Base-by-base conservation (phyloP, 2,888 invertebrate genomes). In the Brachynemurus nebulosus region DNA sequence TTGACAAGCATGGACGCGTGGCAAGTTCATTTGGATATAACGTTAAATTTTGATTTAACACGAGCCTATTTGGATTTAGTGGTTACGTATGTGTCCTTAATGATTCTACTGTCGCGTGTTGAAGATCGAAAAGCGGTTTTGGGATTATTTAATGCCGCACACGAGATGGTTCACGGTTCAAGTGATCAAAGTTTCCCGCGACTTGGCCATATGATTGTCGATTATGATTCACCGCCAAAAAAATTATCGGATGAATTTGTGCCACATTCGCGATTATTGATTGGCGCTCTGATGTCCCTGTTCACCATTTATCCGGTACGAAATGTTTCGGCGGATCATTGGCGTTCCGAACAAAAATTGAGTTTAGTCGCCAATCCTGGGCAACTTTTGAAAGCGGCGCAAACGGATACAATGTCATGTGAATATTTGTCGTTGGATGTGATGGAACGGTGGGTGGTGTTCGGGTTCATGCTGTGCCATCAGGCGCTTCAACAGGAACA, bases 91-190 rank as follows among this genome's bases (percentile, higher is more conserved):
- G 85, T 95, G 1, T 85, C 91, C 4, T 68, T 98, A 25, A 97
- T 99, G 96, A 88, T 99, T 48, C 69, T 99, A 11, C 68, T 99
- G n/a, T 96, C 97, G 0, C 73, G 93, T 54, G 96, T 99, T 1
- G 98, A 98, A 64, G 98, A 99, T 62, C 75, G 98, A 9, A 97
- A 97, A 69, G 90, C 93, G 1, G 96, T 97, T 1, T 66, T 98
- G 36, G 96, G 97, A 0, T 71, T 99, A 14, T 99, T 93, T 61
- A 98, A 97, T 70, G 92, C 91, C 35, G 98, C 97, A 3, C 89
- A 93, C 68, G 98, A 99, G 69, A 80, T 96, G 76, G 85, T 90
- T 19, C 81, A 97, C 60, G 86, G 80, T 53, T 85, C 86, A 57
- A 80, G 86, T 44, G 93, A 93, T 63, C 73, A 79, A 12, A 91